Base-by-base conservation (phyloP, 2,888 invertebrate species). In the Meiosimyza decipiens region DNA sequence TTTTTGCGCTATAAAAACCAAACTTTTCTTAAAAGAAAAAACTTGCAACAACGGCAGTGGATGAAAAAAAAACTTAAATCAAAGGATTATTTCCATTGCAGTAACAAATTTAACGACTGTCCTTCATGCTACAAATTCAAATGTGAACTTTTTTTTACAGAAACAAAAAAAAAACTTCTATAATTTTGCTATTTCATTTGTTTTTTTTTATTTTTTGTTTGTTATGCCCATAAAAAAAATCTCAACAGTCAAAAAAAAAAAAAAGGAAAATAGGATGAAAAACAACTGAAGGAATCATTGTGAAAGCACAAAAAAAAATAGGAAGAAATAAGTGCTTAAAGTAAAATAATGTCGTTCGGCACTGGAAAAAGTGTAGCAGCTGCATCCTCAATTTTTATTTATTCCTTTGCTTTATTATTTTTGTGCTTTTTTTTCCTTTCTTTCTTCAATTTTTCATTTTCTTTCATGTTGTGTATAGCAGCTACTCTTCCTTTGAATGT, bases 321-420 rank as follows among this genome's bases (percentile, higher is more conserved):
- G 63, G 78, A 81, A 82, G 2, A 81, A 81, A 81, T 83, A 82
- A 83, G 83, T 81, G 83, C 83, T 83, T 82, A 83, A 83, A 83
- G 82, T 82, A 81, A 83, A 82, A 82, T 83, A 83, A 83, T 82
- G 82, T 82, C 83, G 82, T 83, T 83, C 80, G 80, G 83, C 82
- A 83, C 82, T 81, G 83, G 81, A 73, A 73, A 72, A 72, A 72
- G 59, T 72, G 76, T 82, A 79, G 79, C 80, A 80, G 75, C 77
- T 77, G 76, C 74, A 77, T 77, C 77, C 78, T 80, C 80, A 80
- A 82, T 83, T 80, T 80, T 77, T 80, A 80, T 81, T 82, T 80
- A 82, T 82, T 80, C 80, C 78, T 79, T 75, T 73, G 59, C 71
- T 65, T 62, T 49, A 68, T 65, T 70, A 64, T 60, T 57, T 66